phyloP scores from a whole-genome alignment of 2,113 vertebrate species.

The Callorhinus ursinus region DNA sequence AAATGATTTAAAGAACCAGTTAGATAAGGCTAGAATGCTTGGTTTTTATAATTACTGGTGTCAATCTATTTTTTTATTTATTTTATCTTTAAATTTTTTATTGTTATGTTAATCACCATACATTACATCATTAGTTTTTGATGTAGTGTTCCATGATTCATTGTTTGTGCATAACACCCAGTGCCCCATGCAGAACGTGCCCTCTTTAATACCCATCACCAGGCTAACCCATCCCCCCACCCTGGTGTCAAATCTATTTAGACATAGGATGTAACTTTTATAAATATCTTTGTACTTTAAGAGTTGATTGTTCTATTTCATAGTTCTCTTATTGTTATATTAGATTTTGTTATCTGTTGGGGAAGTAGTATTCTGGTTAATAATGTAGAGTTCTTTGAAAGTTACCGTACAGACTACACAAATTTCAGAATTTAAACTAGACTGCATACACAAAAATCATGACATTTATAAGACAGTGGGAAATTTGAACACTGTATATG shows the following conservation, averaged over 20 bases:
- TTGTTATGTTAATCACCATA: too few species aligned
- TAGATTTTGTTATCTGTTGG: constrained; percentile 25
- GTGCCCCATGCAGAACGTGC: too few species aligned
- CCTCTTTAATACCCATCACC: too few species aligned
- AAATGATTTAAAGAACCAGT: constrained; percentile 19
- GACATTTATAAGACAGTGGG: not conserved
- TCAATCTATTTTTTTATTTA: not conserved
- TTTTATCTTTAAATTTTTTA: too few species aligned
- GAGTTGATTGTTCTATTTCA: constrained; percentile 13
- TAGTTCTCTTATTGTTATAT: not conserved
- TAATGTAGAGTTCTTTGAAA: constrained; percentile 29
- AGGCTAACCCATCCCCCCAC: too few species aligned
- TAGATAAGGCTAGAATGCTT: constrained; percentile 1
- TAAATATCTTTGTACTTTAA: constrained; percentile 39
- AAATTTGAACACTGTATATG: constrained; percentile 18
- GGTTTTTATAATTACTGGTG: not conserved
- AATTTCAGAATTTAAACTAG: constrained; percentile 48
- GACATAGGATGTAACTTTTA: constrained; percentile 38
- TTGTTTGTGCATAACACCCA: too few species aligned
- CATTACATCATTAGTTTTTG: too few species aligned
- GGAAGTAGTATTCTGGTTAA: constrained; percentile 27
- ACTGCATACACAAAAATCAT: not conserved
- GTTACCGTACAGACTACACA: not conserved
- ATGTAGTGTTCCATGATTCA: too few species aligned
- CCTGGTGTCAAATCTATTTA: not conserved